phyloP scores from a whole-genome alignment of 2,113 vertebrate species.

The Rhabdornis inornatus region DNA sequence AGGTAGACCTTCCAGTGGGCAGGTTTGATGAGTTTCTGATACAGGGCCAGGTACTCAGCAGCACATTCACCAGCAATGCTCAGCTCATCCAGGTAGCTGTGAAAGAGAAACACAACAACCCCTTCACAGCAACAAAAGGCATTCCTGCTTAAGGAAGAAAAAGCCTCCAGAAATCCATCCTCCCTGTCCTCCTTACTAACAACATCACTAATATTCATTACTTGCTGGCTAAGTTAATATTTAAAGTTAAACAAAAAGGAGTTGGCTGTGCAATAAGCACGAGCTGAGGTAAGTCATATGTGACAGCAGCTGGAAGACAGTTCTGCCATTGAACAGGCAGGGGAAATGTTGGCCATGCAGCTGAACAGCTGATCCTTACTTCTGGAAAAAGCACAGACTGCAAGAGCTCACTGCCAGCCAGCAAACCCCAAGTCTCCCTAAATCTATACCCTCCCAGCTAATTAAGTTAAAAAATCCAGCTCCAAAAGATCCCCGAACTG shows the following conservation, averaged over 20 bases:
- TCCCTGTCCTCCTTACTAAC: neutral
- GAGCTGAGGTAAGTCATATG: neutral
- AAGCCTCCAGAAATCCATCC: neutral
- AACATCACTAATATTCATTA: neutral
- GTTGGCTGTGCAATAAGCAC: neutral
- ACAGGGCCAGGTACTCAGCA: slow-evolving; percentile 91
- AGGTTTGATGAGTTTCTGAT: slow-evolving; percentile 96
- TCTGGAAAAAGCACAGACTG: neutral
- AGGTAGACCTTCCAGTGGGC: slow-evolving; percentile 98
- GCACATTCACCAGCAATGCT: slow-evolving; percentile 95
- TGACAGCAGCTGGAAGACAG: neutral
- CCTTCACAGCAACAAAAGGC: neutral
- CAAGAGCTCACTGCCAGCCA: neutral
- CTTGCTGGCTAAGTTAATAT: neutral
- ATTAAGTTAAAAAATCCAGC: neutral
- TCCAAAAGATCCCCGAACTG: neutral
- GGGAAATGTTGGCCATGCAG: neutral
- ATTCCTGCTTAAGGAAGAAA: neutral
- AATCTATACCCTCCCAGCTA: neutral
- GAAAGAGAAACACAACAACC: neutral
- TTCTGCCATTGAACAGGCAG: neutral
- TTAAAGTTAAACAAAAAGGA: neutral
- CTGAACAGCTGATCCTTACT: neutral
- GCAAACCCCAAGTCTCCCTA: neutral
- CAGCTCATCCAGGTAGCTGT: slow-evolving; percentile 94